Percentiles rank a stretch among this genome's conserved stretches.
Evolutionary conservation across 2,797 vertebrate species (phyloP).

Genomic region (Ara ararauna): DNA sequence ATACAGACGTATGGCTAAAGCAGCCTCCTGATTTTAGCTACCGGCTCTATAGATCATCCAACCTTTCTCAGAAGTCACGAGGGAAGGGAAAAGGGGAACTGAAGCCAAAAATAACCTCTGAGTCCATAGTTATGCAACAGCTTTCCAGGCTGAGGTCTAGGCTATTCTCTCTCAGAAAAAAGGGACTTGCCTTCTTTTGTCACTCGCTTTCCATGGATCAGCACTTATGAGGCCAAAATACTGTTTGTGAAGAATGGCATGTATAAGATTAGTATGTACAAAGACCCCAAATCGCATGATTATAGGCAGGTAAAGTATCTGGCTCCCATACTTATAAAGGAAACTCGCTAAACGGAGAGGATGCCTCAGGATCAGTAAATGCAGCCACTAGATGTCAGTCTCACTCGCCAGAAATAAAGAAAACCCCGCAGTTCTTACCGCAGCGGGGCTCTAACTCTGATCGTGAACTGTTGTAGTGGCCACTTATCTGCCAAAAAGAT

Average conservation of each 20-base stretch:
- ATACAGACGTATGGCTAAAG: constrained; percentile 49
- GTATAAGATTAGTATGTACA: constrained; percentile 51
- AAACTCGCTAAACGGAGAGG: background rate
- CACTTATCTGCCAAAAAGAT: background rate
- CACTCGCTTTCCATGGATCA: constrained; percentile 54
- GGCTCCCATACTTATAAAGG: background rate
- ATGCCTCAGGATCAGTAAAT: background rate
- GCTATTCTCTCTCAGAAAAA: background rate
- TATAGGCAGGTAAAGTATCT: constrained; percentile 74
- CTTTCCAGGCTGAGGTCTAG: background rate
- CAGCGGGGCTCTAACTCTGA: background rate
- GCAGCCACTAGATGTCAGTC: constrained; percentile 47
- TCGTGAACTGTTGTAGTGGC: background rate
- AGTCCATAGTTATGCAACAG: background rate
- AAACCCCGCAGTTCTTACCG: background rate
- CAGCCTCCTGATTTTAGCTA: constrained; percentile 78
- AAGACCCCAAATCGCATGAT: constrained; percentile 76
- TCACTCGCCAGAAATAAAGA: background rate
- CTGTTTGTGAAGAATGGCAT: constrained; percentile 75
- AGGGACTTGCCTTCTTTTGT: constrained; percentile 56
- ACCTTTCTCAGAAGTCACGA: constrained; percentile 34
- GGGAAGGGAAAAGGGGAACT: constrained; percentile 1
- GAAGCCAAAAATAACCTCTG: background rate
- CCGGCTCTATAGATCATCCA: constrained; percentile 54
- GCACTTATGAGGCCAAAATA: constrained; percentile 66